Evolutionary conservation across 2,113 vertebrate species (phyloP).

Genomic region (Edolisoma coerulescens): DNA sequence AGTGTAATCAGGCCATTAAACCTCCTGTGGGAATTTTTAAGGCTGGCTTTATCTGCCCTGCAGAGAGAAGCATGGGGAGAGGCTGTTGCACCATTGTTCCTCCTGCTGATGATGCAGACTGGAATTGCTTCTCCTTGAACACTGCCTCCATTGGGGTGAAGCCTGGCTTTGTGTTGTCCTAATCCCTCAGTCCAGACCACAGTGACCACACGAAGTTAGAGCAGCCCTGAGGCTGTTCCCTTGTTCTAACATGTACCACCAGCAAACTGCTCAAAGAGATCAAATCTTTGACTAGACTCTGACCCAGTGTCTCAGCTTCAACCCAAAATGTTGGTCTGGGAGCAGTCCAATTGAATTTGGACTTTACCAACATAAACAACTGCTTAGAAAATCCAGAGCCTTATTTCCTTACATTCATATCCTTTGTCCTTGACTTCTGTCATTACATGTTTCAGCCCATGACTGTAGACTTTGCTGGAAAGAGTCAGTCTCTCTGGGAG

Average conservation of each 20-base stretch:
- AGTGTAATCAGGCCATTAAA: background rate
- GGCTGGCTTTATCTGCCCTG: background rate
- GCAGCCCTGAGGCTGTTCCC: background rate
- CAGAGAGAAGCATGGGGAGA: background rate
- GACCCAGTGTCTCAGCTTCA: background rate
- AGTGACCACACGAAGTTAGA: background rate
- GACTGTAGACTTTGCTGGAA: background rate
- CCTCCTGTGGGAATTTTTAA: background rate
- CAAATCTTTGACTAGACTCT: background rate
- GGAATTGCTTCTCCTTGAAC: background rate
- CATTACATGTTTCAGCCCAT: background rate
- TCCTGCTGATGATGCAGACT: background rate
- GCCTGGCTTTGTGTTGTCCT: background rate
- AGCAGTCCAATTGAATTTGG: background rate
- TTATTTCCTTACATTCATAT: background rate
- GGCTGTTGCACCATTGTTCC: background rate
- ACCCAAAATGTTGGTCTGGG: background rate
- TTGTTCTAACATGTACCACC: background rate
- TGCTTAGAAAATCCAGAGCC: background rate
- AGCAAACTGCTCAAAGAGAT: background rate
- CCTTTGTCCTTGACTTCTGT: background rate
- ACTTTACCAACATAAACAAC: background rate
- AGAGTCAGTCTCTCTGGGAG: background rate
- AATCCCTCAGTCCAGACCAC: conserved; percentile 8
- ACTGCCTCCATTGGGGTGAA: background rate